A percentile compares a stretch with the other conserved stretches of the same genome.
These are phyloP conservation scores for Mola mola DNA, from an alignment of 2,113 vertebrate species.

Conservation along the genomic window DNA sequence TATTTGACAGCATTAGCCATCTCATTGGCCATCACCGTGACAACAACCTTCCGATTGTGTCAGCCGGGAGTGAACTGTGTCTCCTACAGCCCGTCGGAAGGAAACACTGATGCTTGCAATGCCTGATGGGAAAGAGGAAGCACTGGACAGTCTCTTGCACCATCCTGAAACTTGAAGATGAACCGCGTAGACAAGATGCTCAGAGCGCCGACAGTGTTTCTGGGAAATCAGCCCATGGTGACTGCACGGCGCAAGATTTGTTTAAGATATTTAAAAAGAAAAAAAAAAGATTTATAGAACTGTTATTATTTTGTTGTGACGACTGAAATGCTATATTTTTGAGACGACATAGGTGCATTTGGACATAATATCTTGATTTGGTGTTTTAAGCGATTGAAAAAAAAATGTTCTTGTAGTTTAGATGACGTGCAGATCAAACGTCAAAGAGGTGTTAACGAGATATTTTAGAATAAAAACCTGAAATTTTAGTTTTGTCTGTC, in stretches of 20 bases:
- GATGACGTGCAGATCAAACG: conserved; percentile 79
- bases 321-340: conserved; percentile 96
- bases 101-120: conserved; percentile 82
- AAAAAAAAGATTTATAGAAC: conserved; percentile 83
- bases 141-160: conserved; percentile 40
- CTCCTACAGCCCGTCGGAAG: conserved; percentile 91
- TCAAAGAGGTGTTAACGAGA: conserved; percentile 79
- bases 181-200: conserved; percentile 50
- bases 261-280: conserved; percentile 47
- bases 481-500: conserved; percentile 86
- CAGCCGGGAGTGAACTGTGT: conserved; percentile 95
- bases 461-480: conserved; percentile 80
- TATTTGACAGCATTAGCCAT: conserved; percentile 97
- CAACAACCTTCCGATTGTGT: conserved; percentile 95
- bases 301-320: conserved; percentile 86
- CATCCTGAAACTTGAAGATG: conserved; percentile 75
- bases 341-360: conserved; percentile 84
- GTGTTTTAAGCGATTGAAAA: conserved; percentile 82
- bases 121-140: conserved; percentile 54
- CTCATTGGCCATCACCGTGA: conserved; percentile 96
- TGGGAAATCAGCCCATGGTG: conserved; percentile 29
- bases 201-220: conserved; percentile 54
- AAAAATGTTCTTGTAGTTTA: conserved; percentile 83
- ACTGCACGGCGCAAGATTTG: conserved; percentile 63
- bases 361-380: conserved; percentile 84